These are phyloP conservation scores for Tetraneura akinire DNA, from an alignment of 1,140 invertebrate genomes.

Conservation along the genomic window DNA sequence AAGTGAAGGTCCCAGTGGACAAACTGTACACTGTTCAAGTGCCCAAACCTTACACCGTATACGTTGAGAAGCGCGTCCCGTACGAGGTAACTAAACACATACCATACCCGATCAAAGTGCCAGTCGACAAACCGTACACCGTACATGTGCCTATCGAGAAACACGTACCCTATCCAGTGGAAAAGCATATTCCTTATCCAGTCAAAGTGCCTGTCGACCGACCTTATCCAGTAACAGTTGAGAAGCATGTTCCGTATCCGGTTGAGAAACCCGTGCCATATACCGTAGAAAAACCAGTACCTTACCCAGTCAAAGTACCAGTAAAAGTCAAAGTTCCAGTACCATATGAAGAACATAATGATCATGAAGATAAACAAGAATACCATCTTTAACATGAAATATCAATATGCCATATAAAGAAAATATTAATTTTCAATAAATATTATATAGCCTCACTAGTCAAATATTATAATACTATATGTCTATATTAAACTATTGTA, in stretches of 20 bases:
- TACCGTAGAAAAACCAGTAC: constrained; percentile 66
- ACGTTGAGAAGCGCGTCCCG: constrained; percentile 64
- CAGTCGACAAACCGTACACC: constrained; percentile 71
- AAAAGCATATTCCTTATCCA: constrained; percentile 67
- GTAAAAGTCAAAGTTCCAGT: constrained; percentile 70
- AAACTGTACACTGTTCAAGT: constrained; percentile 73
- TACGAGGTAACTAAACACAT: constrained; percentile 67
- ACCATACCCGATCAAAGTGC: constrained; percentile 66
- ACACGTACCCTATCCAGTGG: constrained; percentile 63
- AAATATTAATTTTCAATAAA: no score
- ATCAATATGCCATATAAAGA: no score
- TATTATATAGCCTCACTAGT: no score
- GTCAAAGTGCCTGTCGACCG: constrained; percentile 67
- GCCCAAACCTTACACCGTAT: constrained; percentile 75
- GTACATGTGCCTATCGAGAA: constrained; percentile 62
- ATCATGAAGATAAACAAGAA: not conserved
- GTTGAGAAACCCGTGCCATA: constrained; percentile 78
- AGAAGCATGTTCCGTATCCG: constrained; percentile 61
- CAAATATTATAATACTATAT: no score
- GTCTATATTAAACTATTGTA: no score
- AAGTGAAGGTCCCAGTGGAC: constrained; percentile 71
- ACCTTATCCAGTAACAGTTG: constrained; percentile 60
- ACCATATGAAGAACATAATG: constrained; percentile 61
- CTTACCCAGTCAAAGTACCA: constrained; percentile 63
- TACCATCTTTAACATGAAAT: no score